Conservation (phyloP, 2,113 vertebrate genomes). For the Sardina pilchardus region DNA sequence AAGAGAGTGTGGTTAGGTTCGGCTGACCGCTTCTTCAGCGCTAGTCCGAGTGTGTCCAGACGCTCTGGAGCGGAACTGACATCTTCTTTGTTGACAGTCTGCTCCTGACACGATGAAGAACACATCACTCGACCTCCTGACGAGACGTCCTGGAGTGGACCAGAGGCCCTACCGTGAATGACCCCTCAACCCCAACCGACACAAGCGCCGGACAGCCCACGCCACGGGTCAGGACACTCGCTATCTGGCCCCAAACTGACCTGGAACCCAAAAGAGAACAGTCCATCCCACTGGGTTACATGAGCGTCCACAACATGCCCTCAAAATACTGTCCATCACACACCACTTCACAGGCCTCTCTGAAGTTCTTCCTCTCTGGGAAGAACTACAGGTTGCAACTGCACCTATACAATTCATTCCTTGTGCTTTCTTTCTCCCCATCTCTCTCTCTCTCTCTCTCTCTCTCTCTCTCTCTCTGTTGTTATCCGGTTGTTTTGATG, state of each 20-base stretch:
- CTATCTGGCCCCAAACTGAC: background rate
- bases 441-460: background rate
- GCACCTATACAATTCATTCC: background rate
- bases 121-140: background rate
- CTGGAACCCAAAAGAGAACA: background rate
- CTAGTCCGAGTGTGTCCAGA: background rate
- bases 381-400: slow-evolving; percentile 1
- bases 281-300: background rate
- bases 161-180: background rate
- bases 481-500: background rate
- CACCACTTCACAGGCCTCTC: background rate
- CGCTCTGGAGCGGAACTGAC: background rate
- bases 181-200: background rate
- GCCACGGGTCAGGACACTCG: background rate
- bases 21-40: background rate
- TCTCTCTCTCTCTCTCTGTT: background rate
- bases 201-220: background rate
- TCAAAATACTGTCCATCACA: background rate
- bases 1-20: background rate
- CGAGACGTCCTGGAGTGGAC: background rate
- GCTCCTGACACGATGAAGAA: background rate
- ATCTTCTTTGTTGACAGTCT: background rate
- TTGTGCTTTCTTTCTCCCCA: background rate
- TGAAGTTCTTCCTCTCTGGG: too few relatives aligned
- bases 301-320: background rate